phyloP scores from a whole-genome alignment of 2,113 vertebrate species.

The Agapornis roseicollis region DNA sequence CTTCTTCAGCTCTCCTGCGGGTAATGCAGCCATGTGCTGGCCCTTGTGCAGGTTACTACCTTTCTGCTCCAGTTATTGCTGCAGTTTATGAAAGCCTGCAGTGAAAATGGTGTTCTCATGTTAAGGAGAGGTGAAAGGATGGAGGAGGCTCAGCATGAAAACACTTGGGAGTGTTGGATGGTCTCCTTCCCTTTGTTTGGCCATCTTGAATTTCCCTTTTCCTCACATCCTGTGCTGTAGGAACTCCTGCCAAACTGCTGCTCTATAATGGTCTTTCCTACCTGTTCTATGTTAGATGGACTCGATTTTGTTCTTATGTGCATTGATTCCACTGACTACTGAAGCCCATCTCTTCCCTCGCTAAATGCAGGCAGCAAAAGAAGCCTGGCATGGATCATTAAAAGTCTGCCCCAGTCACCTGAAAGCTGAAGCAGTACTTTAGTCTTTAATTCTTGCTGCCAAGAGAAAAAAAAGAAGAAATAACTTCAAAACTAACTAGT shows the following conservation, averaged over 20 bases:
- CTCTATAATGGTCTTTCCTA: not conserved
- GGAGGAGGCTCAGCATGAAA: not conserved
- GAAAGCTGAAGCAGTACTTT: not conserved
- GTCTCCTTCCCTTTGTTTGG: not conserved
- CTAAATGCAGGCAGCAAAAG: not conserved
- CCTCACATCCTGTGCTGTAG: accelerated
- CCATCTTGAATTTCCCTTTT: not conserved
- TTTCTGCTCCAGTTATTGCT: constrained; percentile 49
- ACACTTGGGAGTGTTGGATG: not conserved
- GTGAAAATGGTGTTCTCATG: not conserved
- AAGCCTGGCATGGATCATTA: not conserved
- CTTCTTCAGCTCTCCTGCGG: not conserved
- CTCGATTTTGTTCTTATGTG: not conserved
- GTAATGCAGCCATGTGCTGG: not conserved
- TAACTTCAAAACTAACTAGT: constrained; percentile 60
- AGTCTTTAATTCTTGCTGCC: not conserved
- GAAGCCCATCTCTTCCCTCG: not conserved
- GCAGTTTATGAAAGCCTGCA: not conserved
- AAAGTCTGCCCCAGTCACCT: not conserved
- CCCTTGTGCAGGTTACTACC: not conserved
- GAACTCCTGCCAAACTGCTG: not conserved
- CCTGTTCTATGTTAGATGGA: not conserved
- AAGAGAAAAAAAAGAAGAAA: constrained; percentile 67
- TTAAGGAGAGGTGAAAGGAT: not conserved
- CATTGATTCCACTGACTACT: not conserved